Conservation (phyloP, 2,888 invertebrate genomes). For the Pristionchus fissidentatus region DNA sequence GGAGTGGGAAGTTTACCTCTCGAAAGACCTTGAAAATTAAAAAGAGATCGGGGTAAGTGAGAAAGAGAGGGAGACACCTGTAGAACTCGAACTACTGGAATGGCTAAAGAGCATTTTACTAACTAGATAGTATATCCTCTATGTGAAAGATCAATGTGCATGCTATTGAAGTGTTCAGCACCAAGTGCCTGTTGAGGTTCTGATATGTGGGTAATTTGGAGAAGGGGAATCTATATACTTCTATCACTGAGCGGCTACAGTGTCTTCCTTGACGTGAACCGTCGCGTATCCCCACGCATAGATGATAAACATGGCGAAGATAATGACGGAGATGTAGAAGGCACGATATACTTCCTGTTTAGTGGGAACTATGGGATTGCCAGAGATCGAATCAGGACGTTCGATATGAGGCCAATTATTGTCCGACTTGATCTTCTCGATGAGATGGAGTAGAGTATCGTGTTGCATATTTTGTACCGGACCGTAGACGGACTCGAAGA, state of each 20-base stretch:
- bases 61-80: too few species aligned
- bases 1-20: too few species aligned
- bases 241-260: too few species aligned
- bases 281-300: background rate
- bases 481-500: constrained; percentile 27
- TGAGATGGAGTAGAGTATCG: background rate
- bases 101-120: too few species aligned
- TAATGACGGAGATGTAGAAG: background rate
- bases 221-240: background rate
- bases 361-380: background rate
- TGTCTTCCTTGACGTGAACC: too few species aligned
- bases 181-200: too few species aligned
- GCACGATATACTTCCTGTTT: background rate
- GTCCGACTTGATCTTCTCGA: constrained; percentile 1
- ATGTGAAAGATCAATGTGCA: background rate
- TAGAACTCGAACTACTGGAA: too few species aligned
- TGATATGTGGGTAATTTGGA: background rate
- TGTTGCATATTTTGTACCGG: background rate
- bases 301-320: background rate
- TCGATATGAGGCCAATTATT: background rate
- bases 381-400: constrained; percentile 14
- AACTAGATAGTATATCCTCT: background rate
- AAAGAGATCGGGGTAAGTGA: too few species aligned
- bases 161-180: background rate
- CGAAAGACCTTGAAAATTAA: too few species aligned